Evolutionary conservation across 2,113 vertebrate species (phyloP).

Genomic region (Anhinga rufa): DNA sequence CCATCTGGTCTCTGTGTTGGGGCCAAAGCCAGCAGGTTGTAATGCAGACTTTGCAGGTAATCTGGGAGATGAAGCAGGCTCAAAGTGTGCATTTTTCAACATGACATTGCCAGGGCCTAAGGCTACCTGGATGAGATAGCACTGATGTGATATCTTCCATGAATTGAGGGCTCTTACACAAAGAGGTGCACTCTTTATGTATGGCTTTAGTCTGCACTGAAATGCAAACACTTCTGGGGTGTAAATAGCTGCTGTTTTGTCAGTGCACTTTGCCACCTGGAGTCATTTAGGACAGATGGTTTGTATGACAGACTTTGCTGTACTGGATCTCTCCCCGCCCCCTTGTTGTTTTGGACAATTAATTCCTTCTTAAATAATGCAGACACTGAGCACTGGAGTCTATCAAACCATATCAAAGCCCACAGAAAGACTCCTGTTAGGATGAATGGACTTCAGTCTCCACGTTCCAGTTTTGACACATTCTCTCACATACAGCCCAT

Average conservation of each 20-base stretch:
- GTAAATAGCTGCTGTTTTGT: neutral
- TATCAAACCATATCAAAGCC: neutral
- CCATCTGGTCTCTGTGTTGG: slow-evolving; percentile 47
- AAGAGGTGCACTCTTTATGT: neutral
- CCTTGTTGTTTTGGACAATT: neutral
- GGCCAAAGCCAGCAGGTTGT: slow-evolving; percentile 11
- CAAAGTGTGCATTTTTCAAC: neutral
- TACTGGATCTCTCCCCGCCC: neutral
- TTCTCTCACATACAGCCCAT: neutral
- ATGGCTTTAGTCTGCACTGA: neutral
- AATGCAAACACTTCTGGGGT: neutral
- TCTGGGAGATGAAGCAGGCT: neutral
- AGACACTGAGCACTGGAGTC: neutral
- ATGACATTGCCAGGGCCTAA: neutral
- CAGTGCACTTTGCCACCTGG: neutral
- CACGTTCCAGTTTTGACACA: neutral
- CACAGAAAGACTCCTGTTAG: neutral
- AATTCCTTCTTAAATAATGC: neutral
- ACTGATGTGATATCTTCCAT: neutral
- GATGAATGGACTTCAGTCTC: neutral
- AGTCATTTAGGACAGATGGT: neutral
- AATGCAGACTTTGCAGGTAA: neutral
- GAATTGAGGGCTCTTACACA: neutral
- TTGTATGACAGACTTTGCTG: neutral
- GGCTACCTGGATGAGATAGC: neutral